Base-by-base conservation (phyloP, 1,140 invertebrate species). In the Lerema accius region DNA sequence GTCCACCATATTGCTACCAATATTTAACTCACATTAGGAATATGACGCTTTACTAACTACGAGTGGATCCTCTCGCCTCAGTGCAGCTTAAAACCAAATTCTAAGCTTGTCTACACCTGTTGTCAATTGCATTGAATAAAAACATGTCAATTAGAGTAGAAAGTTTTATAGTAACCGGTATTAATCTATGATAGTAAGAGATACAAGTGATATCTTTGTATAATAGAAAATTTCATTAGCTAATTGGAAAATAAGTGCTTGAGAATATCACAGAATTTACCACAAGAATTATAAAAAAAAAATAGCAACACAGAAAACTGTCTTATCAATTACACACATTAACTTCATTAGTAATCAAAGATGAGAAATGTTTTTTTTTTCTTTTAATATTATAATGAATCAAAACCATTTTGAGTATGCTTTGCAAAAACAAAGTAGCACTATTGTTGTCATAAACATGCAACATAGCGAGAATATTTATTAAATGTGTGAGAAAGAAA, bases 1-100 rank as follows among this genome's bases (percentile, higher is more conserved):
- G 42, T 60, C 28, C 61, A 65, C 69, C 69, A 70, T 17, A 65
- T 67, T 55, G 60, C 53, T 60, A 46, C 59, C 14, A 48, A 66
- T 65, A 37, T 17, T 73, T 40, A 80, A 84, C 82, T 84, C 80
- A 84, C 82, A 76, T 69, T 78, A 43, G 74, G 39, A 73, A 55
- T 66, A 66, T 35, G 69, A 68, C 60, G 78, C 67, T 67, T 42
- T 62, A 59, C 35, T 67, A 59, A 53, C 50, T 58, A 60, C 45
- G 42, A 59, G 66, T 48, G 39, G 39, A 61, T 51, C 71, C 60
- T 71, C 55, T 68, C 48, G 68, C 63, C 37, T 77, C 72, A 51
- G 66, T 70, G 70, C 71, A 69, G 70, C 64, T 69, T 68, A 78
- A 71, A 67, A 78, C 74, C 66, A 65, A 76, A 69, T 63, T 46